Evolutionary conservation across 2,888 invertebrate species (phyloP).

Genomic region (Halocaridina rubra): DNA sequence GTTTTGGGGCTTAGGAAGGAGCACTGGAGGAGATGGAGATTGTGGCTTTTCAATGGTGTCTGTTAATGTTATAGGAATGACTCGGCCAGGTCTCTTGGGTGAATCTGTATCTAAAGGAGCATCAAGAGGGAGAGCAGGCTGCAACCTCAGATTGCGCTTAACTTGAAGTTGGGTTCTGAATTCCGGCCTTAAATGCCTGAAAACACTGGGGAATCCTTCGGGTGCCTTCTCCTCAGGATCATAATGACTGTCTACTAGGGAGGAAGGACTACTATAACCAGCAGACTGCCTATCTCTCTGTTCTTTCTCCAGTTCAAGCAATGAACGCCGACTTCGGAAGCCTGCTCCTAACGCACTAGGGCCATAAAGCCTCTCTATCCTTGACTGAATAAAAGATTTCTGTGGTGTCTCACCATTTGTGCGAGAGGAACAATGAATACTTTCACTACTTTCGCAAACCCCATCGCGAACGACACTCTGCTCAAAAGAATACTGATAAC

Average conservation of each 20-base stretch:
- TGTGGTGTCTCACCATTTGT: constrained; percentile 34
- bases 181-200: constrained; percentile 85
- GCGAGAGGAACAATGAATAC: constrained; percentile 18
- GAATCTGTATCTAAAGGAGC: constrained; percentile 7
- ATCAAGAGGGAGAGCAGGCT: neutral
- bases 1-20: constrained; percentile 14
- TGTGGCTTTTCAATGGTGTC: constrained; percentile 3
- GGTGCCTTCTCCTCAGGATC: constrained; percentile 44
- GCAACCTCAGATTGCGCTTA: constrained; percentile 17
- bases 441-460: constrained; percentile 17
- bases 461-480: constrained; percentile 9
- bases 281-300: constrained; percentile 32
- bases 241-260: constrained; percentile 22
- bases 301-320: constrained; percentile 30
- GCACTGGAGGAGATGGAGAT: constrained; percentile 19
- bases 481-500: constrained; percentile 38
- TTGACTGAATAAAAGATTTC: constrained; percentile 83
- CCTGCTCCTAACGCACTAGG: constrained; percentile 88
- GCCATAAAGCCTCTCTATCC: constrained; percentile 88
- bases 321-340: constrained; percentile 71
- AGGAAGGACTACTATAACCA: constrained; percentile 10
- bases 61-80: constrained; percentile 40
- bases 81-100: constrained; percentile 46
- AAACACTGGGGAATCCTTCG: constrained; percentile 77
- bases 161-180: constrained; percentile 80